A percentile compares a stretch with the other conserved stretches of the same genome.
These are phyloP conservation scores for Pelusios castaneus DNA, from an alignment of 2,113 vertebrate genomes.

Conservation along the genomic window DNA sequence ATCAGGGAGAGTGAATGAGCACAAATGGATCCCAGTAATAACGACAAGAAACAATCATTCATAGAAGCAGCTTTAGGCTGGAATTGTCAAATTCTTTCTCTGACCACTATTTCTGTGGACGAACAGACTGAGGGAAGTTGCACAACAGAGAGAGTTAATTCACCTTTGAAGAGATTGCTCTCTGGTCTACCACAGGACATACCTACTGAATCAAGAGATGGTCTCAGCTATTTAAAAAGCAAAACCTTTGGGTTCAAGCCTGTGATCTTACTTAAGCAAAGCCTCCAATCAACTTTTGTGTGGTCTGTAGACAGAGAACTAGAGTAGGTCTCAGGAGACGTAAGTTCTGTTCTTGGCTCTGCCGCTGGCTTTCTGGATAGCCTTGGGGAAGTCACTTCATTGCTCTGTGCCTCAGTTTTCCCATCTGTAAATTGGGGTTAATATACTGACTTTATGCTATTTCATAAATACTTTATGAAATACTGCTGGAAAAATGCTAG, in stretches of 20 bases:
- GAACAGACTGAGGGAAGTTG: slow-evolving; percentile 14
- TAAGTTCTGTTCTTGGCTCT: not conserved
- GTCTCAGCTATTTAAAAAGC: not conserved
- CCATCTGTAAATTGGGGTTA: not conserved
- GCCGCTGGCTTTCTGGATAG: not conserved
- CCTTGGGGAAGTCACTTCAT: not conserved
- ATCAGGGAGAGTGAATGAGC: not conserved
- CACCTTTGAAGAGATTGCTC: not conserved
- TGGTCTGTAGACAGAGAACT: not conserved
- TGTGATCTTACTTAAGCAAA: rapidly evolving
- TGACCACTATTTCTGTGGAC: slow-evolving; percentile 38
- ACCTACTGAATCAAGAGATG: not conserved
- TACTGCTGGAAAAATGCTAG: not conserved
- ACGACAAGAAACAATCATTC: not conserved
- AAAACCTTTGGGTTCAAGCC: not conserved
- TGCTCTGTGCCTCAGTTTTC: not conserved
- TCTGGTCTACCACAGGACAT: not conserved
- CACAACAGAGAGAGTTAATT: slow-evolving; percentile 28
- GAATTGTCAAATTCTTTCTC: slow-evolving; percentile 51
- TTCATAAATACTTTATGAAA: not conserved
- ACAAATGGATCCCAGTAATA: not conserved
- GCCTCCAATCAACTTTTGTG: not conserved
- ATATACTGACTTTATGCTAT: not conserved
- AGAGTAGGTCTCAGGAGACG: not conserved
- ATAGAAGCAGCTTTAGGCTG: not conserved